Evolutionary conservation across 2,113 vertebrate species (phyloP).

Genomic region (Psittacula cyanocephala): DNA sequence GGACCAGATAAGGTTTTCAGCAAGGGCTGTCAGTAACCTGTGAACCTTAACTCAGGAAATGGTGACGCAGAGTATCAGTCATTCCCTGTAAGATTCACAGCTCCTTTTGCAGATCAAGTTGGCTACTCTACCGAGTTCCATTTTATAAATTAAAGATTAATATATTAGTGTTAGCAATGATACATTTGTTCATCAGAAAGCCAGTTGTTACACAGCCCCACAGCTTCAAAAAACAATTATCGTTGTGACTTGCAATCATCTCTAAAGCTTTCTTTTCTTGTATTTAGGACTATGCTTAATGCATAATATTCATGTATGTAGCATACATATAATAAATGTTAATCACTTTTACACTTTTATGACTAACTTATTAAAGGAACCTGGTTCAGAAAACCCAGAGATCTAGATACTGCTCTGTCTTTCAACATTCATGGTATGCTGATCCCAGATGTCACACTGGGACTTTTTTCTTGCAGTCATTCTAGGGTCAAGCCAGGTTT

Average conservation of each 20-base stretch:
- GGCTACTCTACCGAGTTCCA: background rate
- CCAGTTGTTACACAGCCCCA: background rate
- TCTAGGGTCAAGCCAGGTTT: background rate
- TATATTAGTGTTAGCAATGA: constrained; percentile 26
- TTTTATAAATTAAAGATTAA: constrained; percentile 55
- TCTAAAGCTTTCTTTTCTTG: background rate
- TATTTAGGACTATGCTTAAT: background rate
- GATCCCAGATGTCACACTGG: background rate
- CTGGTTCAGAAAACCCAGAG: background rate
- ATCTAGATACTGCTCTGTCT: background rate
- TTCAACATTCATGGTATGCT: background rate
- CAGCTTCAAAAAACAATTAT: constrained; percentile 30
- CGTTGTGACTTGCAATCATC: background rate
- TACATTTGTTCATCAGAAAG: constrained; percentile 4
- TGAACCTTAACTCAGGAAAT: constrained; percentile 7
- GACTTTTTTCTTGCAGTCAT: background rate
- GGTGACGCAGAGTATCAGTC: background rate
- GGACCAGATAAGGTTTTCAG: background rate
- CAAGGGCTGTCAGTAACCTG: constrained; percentile 2
- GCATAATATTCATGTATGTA: background rate
- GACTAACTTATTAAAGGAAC: background rate
- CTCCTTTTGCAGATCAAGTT: constrained; percentile 33
- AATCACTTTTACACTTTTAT: background rate
- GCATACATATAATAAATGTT: background rate
- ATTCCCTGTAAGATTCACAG: constrained; percentile 11